Conservation (phyloP, 2,113 vertebrate genomes). For the Cyphomyrus discorhynchus region DNA sequence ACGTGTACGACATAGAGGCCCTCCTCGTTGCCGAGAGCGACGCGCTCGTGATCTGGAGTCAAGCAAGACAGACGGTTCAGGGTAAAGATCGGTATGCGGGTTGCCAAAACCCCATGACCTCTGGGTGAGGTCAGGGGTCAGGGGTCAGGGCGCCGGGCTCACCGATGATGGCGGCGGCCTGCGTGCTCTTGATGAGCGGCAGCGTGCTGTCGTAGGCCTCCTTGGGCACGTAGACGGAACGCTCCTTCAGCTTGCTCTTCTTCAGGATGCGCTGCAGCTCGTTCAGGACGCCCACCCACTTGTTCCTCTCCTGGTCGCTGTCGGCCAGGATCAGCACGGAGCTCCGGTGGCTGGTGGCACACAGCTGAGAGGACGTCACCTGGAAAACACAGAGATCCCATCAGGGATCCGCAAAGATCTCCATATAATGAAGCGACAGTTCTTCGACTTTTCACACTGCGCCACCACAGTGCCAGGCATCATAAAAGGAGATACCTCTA, state of each 20-base stretch:
- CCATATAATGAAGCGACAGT: background rate
- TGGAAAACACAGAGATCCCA: conserved; percentile 39
- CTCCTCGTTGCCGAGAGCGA: conserved; percentile 95
- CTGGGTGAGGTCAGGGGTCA: background rate
- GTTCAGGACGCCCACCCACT: conserved; percentile 88
- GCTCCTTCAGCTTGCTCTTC: conserved; percentile 96
- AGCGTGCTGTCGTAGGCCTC: conserved; percentile 96
- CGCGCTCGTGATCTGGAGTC: conserved; percentile 85
- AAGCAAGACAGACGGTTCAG: conserved; percentile 11
- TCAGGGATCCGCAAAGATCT: background rate
- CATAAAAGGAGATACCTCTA: background rate
- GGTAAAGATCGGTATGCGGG: too few relatives aligned
- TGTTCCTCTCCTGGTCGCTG: conserved; percentile 85
- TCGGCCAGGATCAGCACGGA: conserved; percentile 93
- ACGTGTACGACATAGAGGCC: conserved; percentile 91
- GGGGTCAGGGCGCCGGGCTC: background rate
- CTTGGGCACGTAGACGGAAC: conserved; percentile 90
- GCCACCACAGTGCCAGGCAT: background rate
- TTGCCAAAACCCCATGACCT: background rate
- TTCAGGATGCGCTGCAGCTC: conserved; percentile 92
- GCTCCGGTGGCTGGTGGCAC: conserved; percentile 78
- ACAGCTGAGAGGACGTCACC: conserved; percentile 92
- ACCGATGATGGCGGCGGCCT: conserved; percentile 90
- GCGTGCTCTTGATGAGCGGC: conserved; percentile 95
- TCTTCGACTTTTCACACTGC: background rate